Evolutionary conservation across 2,113 vertebrate species (phyloP), one percentile per base, ranked within the genome.

Genomic region (Boulengeromyrus knoepffleri): DNA sequence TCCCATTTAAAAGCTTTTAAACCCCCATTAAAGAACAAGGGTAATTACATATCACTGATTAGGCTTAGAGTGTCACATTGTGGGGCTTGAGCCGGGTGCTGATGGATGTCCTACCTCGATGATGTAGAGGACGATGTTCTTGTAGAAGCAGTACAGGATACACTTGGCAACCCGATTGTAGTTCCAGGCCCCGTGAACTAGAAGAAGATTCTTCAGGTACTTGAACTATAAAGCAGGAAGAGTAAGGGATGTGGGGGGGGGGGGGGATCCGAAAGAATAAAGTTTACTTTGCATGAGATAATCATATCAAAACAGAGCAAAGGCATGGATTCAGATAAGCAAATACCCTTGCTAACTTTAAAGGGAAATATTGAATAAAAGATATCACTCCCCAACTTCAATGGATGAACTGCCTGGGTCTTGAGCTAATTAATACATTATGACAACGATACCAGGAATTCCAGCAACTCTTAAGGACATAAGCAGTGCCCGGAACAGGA

Each of bases 111-210:
- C 96, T 96, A 99, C 99, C 98, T 99, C 99, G 0, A 99, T 99
- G 91, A 99, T 99, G 92, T 99, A 99, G 85, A 99, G 97, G 91
- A 99, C 99, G 77, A 99, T 99, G 90, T 99, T 99, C 95, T 99
- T 99, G 96, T 99, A 99, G 96, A 99, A 99, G 93, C 98, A 99
- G 93, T 99, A 99, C 53, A 99, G 94, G 95, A 99, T 99, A 93
- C 99, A 99, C 94, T 99, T 99, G 94, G 98, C 97, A 89, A 99
- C 97, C 87, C 99, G 96, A 95, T 98, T 99, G 86, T 99, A 99
- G 94, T 99, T 99, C 99, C 99, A 99, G 93, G 99, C 98, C 91
- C 99, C 98, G 0, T 99, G 99, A 91, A 99, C 98, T 90, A 99
- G 95, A 93, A 99, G 92, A 89, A 99, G 96, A 93, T 99, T 99